Base-by-base conservation (phyloP, 2,113 vertebrate species). In the Megaceryle torquata region DNA sequence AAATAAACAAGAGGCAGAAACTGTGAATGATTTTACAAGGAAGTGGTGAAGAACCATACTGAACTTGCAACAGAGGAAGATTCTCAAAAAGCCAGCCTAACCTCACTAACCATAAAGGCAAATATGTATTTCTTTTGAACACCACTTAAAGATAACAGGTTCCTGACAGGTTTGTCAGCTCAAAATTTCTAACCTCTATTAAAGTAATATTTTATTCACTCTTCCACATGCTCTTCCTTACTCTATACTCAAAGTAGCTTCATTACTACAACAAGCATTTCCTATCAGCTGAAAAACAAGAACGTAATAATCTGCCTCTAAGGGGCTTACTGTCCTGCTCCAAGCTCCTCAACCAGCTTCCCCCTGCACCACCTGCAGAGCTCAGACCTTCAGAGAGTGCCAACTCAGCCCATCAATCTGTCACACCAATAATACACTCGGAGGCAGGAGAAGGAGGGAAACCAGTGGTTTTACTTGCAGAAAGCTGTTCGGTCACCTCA, bases 1-100 rank as follows among this genome's bases (percentile, higher is more conserved):
- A 84, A 93, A 91, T 79, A 76, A 70, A 39, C 1, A 85, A 85
- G 75, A 91, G 81, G 72, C 33, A 89, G 72, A 94, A 94, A 90
- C 11, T 44, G 51, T 93, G 65, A 90, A 82, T 80, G 61, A 31
- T 78, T 95, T 91, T 63, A 57, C 44, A 80, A 85, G 83, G 88
- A 96, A 91, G 83, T 92, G 83, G 83, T 89, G 65, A 93, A 93
- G 74, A 91, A 69, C 29, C 18, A 50, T 46, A 82, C 1, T 21
- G 14, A 96, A 86, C 76, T 82, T 86, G 65, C 26, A 86, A 79
- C 79, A 50, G 20, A 7, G 0, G 48, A 95, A 88, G 86, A 78
- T 10, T 48, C 43, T 83, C 57, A 86, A 90, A 74, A 88, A 86
- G 28, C 26, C 51, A 78, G 21, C 39, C 22, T 69, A 93, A 94